Conservation (phyloP, 1,140 invertebrate genomes). For the Nymphalis io region DNA sequence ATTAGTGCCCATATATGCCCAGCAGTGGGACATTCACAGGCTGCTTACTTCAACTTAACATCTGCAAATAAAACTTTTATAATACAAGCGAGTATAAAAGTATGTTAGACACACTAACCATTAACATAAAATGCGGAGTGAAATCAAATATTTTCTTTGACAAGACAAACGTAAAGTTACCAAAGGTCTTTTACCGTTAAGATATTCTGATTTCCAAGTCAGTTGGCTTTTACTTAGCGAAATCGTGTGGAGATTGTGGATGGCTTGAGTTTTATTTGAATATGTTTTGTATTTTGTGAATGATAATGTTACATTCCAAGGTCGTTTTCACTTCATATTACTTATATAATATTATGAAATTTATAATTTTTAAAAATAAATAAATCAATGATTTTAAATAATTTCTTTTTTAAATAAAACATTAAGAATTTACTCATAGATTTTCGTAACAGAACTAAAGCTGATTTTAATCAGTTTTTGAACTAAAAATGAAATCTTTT, state of each 20-base stretch:
- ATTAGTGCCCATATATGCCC: no score
- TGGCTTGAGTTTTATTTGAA: slow-evolving; percentile 6
- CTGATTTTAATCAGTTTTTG: slow-evolving; percentile 13
- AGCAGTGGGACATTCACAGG: no score
- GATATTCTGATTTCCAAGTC: slow-evolving; percentile 29
- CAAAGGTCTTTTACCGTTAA: slow-evolving; percentile 28
- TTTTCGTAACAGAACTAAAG: not conserved
- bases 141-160: slow-evolving; percentile 46
- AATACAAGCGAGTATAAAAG: slow-evolving; percentile 9
- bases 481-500: slow-evolving; percentile 24
- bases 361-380: not conserved
- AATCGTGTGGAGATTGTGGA: slow-evolving; percentile 21
- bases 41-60: no score
- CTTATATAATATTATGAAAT: slow-evolving; percentile 6
- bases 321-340: not conserved
- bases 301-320: not conserved
- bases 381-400: no score
- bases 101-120: slow-evolving; percentile 21
- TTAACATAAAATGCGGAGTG: slow-evolving; percentile 41
- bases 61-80: not conserved
- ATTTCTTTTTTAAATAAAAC: not conserved
- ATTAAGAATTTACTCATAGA: not conserved
- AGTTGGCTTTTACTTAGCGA: slow-evolving; percentile 32
- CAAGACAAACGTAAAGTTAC: slow-evolving; percentile 33
- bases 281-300: slow-evolving; percentile 16